Base-by-base conservation (phyloP, 2,113 vertebrate species). In the Sula dactylatra region DNA sequence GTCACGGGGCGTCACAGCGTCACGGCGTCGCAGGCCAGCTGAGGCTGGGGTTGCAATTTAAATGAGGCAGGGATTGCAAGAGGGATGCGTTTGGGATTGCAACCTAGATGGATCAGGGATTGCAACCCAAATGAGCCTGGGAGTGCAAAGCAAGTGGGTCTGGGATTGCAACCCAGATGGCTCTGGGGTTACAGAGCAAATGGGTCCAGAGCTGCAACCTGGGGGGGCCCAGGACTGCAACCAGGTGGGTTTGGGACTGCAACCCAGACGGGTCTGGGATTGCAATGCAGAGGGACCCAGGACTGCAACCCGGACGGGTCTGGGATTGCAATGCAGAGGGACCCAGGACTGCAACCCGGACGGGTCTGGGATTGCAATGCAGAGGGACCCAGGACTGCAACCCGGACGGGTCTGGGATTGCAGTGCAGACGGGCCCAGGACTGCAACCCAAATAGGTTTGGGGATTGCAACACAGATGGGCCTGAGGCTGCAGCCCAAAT, bases 371-470 rank as follows among this genome's bases (percentile, higher is more conserved):
- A 20, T 15, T 27, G 22, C 31, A 45, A 34, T 4, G 24, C n/a
- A 6, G 8, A 6, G 2, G 16, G 27, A 9, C 11, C n/a, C 34
- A 27, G 74, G 40, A 24, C 4, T 0, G 0, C 26, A 31, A 4
- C 7, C 10, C n/a, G 17, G 7, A 36, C 40, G 42, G 45, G 34
- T 4, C 31, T 15, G 22, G 49, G 7, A 29, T 0, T 70, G 32
- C 64, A 45, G 25, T 17, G 7, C 40, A 5, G 9, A 6, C 2
- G 17, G 27, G 8, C 13, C n/a, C 34, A 29, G 74, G 36, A 24
- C 4, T 0, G 0, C 27, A 31, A 4, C 7, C 10, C n/a, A 21
- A 7, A 38, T 40, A 36, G n/a, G 10, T 16, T 21, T 55, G 36
- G 47, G 47, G 16, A 19, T 27, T 61, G 56, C 45, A 50, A 7